Conservation (phyloP, 2,888 invertebrate genomes). For the Hirtodrosophila trivittata region DNA sequence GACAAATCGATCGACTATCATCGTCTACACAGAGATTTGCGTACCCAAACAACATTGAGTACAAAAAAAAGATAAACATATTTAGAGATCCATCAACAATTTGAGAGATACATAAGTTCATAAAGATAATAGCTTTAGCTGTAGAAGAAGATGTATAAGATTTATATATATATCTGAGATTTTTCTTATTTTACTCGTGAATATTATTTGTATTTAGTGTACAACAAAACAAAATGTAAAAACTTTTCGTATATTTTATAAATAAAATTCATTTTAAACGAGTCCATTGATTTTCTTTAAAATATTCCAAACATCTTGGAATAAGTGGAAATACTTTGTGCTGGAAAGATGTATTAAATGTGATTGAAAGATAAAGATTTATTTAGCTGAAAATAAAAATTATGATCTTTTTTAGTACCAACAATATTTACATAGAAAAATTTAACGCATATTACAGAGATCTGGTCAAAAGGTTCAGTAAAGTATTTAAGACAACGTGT, state of each 20-base stretch:
- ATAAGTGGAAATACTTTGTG: too few relatives aligned
- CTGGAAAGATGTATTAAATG: too few relatives aligned
- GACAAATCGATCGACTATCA: conserved; percentile 35
- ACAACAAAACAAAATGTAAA: conserved; percentile 33
- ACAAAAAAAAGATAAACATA: conserved; percentile 22
- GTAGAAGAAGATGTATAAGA: conserved; percentile 19
- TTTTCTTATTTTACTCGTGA: conserved; percentile 33
- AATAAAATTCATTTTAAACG: conserved; percentile 46
- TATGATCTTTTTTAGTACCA: too few relatives aligned
- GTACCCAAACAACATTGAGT: conserved; percentile 28
- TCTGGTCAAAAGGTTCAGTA: too few relatives aligned
- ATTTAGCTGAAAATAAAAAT: too few relatives aligned
- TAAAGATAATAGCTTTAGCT: conserved; percentile 35
- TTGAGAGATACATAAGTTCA: conserved; percentile 29
- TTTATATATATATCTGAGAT: conserved; percentile 35
- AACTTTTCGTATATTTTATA: conserved; percentile 32
- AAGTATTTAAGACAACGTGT: too few relatives aligned
- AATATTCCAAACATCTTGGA: too few relatives aligned
- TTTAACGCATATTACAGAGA: too few relatives aligned
- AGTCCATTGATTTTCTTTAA: too few relatives aligned
- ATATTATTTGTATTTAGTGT: conserved; percentile 28
- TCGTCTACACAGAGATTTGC: conserved; percentile 10
- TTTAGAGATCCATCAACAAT: conserved; percentile 11
- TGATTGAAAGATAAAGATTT: too few relatives aligned
- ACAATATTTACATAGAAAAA: too few relatives aligned